Conservation (phyloP, 2,888 invertebrate genomes). For the Latheticus oryzae region DNA sequence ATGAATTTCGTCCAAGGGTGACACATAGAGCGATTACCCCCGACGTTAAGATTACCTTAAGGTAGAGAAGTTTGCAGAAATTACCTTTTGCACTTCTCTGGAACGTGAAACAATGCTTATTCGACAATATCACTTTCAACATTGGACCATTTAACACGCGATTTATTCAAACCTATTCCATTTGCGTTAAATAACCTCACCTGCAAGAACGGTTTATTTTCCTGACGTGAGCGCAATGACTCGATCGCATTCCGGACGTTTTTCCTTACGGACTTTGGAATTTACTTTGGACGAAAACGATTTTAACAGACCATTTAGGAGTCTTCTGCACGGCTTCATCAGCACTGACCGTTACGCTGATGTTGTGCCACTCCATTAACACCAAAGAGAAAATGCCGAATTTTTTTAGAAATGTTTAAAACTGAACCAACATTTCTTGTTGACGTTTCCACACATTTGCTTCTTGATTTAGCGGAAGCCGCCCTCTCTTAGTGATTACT, state of each 20-base stretch:
- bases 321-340: conserved; percentile 17
- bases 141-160: conserved; percentile 49
- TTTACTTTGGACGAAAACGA: no score
- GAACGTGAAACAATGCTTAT: conserved; percentile 48
- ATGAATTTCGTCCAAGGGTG: conserved; percentile 46
- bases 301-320: conserved; percentile 23
- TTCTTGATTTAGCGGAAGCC: background rate
- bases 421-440: no score
- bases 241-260: conserved; percentile 34
- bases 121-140: conserved; percentile 47
- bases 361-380: no score
- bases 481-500: background rate
- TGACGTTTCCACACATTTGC: no score
- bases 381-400: no score
- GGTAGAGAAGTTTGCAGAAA: conserved; percentile 42
- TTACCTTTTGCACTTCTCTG: conserved; percentile 39
- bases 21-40: conserved; percentile 44
- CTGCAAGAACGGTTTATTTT: conserved; percentile 36
- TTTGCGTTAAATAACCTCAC: conserved; percentile 43
- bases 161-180: conserved; percentile 50
- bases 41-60: conserved; percentile 44
- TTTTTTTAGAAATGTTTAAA: no score
- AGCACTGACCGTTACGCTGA: background rate
- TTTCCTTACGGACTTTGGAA: no score
- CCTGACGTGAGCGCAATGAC: conserved; percentile 29